Evolutionary conservation across 2,888 invertebrate genomes (phyloP).

Genomic region (Carpatolechia fugitivella): DNA sequence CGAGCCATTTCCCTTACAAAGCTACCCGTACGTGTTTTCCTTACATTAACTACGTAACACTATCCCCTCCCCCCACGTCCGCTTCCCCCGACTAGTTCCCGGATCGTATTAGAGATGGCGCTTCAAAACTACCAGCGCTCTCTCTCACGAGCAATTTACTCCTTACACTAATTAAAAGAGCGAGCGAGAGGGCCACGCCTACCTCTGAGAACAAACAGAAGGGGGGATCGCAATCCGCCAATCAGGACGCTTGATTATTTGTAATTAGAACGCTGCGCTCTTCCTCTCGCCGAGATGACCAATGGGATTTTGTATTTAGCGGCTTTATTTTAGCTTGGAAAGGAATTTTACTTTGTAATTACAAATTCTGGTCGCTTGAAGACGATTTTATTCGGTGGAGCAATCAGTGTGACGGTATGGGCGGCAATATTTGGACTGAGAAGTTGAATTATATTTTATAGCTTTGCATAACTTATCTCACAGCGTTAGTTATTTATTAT

Average conservation of each 20-base stretch:
- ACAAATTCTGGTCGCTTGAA: slow-evolving; percentile 45
- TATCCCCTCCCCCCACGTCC: slow-evolving; percentile 49
- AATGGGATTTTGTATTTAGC: slow-evolving; percentile 70
- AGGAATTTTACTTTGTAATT: slow-evolving; percentile 57
- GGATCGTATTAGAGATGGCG: slow-evolving; percentile 77
- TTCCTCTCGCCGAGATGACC: slow-evolving; percentile 72
- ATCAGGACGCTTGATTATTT: slow-evolving; percentile 76
- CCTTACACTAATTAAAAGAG: slow-evolving; percentile 80
- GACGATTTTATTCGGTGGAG: slow-evolving; percentile 53
- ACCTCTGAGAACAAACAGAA: slow-evolving; percentile 72
- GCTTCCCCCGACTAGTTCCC: slow-evolving; percentile 57
- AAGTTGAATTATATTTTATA: slow-evolving; percentile 36
- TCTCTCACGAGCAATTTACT: slow-evolving; percentile 78
- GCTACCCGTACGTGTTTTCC: slow-evolving; percentile 72
- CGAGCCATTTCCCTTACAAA: slow-evolving; percentile 69
- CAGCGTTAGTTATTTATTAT: background rate
- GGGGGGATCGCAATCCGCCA: slow-evolving; percentile 67
- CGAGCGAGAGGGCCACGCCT: slow-evolving; percentile 74
- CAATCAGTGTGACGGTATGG: slow-evolving; percentile 51
- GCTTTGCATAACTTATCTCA: slow-evolving; percentile 22
- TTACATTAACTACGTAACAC: slow-evolving; percentile 74
- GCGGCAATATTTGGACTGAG: slow-evolving; percentile 39
- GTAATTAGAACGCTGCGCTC: slow-evolving; percentile 76
- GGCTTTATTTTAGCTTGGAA: slow-evolving; percentile 48
- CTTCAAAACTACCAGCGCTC: slow-evolving; percentile 63